phyloP scores from a whole-genome alignment of 1,140 invertebrate genomes.

The Agrilus planipennis region DNA sequence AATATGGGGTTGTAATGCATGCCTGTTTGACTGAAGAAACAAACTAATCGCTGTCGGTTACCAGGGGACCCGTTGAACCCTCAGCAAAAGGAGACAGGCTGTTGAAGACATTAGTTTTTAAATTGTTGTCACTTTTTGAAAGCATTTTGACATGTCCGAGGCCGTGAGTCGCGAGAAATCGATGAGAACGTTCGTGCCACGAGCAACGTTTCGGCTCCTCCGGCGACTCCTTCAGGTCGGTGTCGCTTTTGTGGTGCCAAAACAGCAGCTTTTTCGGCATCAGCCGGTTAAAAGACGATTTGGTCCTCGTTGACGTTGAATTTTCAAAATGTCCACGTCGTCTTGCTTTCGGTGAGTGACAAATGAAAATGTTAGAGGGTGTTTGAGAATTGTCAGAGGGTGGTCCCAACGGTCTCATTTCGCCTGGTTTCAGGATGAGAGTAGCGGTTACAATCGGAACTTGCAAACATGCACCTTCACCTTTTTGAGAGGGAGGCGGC shows the following conservation, averaged over 20 bases:
- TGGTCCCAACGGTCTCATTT: slow-evolving; percentile 20
- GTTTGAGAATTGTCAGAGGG: slow-evolving; percentile 15
- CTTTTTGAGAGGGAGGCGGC: slow-evolving; percentile 17
- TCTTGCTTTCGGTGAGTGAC: slow-evolving; percentile 26
- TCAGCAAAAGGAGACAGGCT: too few species aligned
- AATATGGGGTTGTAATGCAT: too few species aligned
- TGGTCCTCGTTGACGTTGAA: slow-evolving; percentile 4
- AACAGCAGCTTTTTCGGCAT: slow-evolving; percentile 10
- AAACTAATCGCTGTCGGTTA: too few species aligned
- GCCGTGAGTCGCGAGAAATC: background rate
- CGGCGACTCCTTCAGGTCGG: slow-evolving; percentile 2
- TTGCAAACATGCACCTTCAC: background rate
- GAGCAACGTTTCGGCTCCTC: slow-evolving; percentile 12
- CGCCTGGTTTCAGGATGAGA: slow-evolving; percentile 28
- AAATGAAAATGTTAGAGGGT: slow-evolving; percentile 19
- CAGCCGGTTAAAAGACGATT: slow-evolving; percentile 6
- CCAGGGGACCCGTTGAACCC: too few species aligned
- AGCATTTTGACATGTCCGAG: slow-evolving; percentile 12
- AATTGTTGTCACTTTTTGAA: slow-evolving; percentile 18
- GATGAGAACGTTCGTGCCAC: slow-evolving; percentile 12
- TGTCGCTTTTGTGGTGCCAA: background rate
- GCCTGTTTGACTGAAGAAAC: too few species aligned
- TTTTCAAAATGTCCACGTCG: slow-evolving; percentile 10
- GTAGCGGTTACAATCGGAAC: slow-evolving; percentile 25
- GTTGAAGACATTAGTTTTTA: slow-evolving; percentile 6